A percentile compares a stretch with the other conserved stretches of the same genome.
Evolutionary conservation across 35 echinoderm and acorn worm genomes (phyloP).

Genomic region (Chiridota heheva): DNA sequence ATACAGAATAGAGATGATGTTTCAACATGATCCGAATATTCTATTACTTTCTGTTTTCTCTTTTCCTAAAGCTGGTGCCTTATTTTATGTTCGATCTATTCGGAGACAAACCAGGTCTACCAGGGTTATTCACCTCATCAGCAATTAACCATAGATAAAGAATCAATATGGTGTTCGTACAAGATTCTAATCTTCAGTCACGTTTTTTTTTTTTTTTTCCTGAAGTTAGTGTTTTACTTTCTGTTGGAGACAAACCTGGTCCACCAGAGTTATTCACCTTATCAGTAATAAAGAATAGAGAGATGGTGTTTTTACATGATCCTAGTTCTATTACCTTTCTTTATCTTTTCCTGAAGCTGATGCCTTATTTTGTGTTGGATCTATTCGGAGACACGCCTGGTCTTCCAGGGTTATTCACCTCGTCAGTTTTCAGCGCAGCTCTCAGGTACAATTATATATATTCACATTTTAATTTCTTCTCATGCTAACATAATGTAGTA

Average conservation of each 20-base stretch:
- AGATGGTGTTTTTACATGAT: no score
- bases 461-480: no score
- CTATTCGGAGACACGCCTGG: conserved; percentile 66
- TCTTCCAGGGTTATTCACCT: conserved; percentile 82
- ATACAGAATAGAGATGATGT: neutral
- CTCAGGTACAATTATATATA: no score
- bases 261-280: neutral
- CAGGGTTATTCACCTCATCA: conserved; percentile 80
- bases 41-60: neutral
- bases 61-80: conserved; percentile 71
- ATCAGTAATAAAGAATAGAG: neutral
- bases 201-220: neutral
- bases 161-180: no score
- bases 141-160: no score
- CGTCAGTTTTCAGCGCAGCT: conserved; percentile 87
- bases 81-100: conserved; percentile 88
- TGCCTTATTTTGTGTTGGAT: conserved; percentile 91
- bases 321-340: neutral
- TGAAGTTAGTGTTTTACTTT: neutral
- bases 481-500: no score
- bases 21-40: no score
- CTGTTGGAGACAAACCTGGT: neutral
- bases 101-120: conserved; percentile 64
- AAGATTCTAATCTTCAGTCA: neutral
- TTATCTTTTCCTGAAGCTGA: conserved; percentile 53